These are phyloP conservation scores for Pachypanchax playfairii DNA, from an alignment of 2,113 vertebrate species.

Conservation along the genomic window DNA sequence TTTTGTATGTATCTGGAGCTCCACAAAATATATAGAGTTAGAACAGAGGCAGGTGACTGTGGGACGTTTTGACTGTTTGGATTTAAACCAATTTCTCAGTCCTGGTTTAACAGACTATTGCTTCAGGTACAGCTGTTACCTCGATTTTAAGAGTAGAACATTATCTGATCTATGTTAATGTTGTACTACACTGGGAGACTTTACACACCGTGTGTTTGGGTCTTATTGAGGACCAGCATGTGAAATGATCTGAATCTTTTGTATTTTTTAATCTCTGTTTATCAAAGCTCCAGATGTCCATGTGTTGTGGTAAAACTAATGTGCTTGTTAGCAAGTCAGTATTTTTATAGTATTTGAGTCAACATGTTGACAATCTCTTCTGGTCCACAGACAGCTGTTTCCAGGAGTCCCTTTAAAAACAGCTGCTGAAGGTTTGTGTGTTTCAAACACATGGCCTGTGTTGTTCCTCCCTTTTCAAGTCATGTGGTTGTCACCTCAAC, in stretches of 20 bases:
- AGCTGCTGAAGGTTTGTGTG: slow-evolving; percentile 68
- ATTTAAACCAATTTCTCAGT: no score
- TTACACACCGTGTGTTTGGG: neutral
- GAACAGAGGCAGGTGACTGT: no score
- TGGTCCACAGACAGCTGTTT: slow-evolving; percentile 74
- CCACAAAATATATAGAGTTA: no score
- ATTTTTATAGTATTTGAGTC: slow-evolving; percentile 65
- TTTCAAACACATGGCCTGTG: slow-evolving; percentile 70
- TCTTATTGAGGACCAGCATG: neutral
- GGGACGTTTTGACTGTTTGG: no score
- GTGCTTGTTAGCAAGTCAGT: slow-evolving; percentile 60
- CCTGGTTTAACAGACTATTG: no score
- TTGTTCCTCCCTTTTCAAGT: slow-evolving; percentile 66
- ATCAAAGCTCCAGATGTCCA: slow-evolving; percentile 2
- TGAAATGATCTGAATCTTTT: neutral
- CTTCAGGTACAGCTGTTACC: neutral
- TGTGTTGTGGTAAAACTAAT: slow-evolving; percentile 21
- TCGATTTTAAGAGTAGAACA: neutral
- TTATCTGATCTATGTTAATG: neutral
- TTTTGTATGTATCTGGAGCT: neutral
- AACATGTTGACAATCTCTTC: slow-evolving; percentile 75
- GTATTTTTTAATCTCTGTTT: neutral
- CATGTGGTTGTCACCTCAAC: slow-evolving; percentile 78
- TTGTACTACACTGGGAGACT: neutral
- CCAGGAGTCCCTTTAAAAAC: slow-evolving; percentile 79